phyloP scores from a whole-genome alignment of 2,888 invertebrate genomes.

The Malthinus seriepunctatus region DNA sequence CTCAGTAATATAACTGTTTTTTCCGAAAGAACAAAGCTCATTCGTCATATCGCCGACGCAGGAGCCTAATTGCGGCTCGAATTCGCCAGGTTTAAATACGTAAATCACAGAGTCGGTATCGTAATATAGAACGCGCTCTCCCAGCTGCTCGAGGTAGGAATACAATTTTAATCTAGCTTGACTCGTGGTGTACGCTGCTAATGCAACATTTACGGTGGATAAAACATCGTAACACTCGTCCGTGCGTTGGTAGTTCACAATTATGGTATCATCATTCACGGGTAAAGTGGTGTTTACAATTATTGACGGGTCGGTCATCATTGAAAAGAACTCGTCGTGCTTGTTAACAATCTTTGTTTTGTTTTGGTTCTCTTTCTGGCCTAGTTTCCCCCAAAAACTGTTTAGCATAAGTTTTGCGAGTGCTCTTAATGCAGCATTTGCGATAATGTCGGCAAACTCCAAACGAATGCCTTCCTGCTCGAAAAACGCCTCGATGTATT shows the following conservation, averaged over 20 bases:
- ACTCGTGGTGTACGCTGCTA: conserved; percentile 8
- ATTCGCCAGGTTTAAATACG: neutral
- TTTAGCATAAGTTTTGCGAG: neutral
- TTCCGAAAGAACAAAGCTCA: neutral
- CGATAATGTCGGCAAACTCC: neutral
- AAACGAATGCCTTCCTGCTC: neutral
- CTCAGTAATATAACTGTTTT: neutral
- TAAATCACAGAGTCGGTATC: conserved; percentile 5
- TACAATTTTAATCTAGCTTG: conserved; percentile 5
- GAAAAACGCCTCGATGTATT: neutral
- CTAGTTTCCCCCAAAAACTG: conserved; percentile 2
- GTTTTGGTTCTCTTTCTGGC: neutral
- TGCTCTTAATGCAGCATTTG: neutral
- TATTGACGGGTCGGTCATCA: neutral
- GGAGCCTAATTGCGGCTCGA: neutral
- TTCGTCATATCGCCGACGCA: conserved; percentile 1
- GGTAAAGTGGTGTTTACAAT: neutral
- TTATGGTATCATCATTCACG: neutral
- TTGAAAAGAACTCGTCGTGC: neutral
- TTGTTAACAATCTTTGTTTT: neutral
- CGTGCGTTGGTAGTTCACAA: neutral
- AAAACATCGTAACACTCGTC: neutral
- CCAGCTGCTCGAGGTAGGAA: neutral
- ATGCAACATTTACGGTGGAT: conserved; percentile 1
- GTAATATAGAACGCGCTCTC: neutral